These are phyloP conservation scores for Pavo muticus DNA, from an alignment of 2,113 vertebrate genomes.

Conservation along the genomic window DNA sequence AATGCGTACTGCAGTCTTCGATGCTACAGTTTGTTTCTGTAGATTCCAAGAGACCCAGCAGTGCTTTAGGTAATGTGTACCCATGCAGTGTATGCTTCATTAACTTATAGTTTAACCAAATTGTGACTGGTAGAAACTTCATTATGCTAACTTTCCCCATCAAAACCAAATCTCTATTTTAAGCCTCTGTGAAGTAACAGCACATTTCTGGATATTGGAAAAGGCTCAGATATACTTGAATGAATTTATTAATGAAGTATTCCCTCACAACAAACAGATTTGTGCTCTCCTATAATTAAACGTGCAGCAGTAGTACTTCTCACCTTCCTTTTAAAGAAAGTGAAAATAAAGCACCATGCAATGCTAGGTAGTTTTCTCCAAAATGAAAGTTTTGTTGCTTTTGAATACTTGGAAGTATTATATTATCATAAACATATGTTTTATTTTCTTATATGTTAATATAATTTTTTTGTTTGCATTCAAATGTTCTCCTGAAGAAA, in stretches of 20 bases:
- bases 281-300: conserved; percentile 28
- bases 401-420: background rate
- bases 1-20: background rate
- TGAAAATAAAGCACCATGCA: background rate
- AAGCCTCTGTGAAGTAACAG: background rate
- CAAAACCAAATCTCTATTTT: background rate
- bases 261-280: conserved; percentile 16
- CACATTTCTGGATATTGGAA: background rate
- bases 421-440: conserved; percentile 41
- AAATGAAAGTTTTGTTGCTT: conserved; percentile 20
- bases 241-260: conserved; percentile 13
- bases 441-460: conserved; percentile 47
- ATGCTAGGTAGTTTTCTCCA: background rate
- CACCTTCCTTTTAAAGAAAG: conserved; percentile 10
- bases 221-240: background rate
- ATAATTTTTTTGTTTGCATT: conserved; percentile 44
- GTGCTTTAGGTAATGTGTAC: background rate
- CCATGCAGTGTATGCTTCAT: background rate
- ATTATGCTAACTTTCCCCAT: background rate
- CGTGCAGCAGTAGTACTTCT: background rate
- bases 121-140: background rate
- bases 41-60: background rate
- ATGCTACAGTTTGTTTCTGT: conserved; percentile 3
- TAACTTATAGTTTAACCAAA: background rate
- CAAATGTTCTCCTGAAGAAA: conserved; percentile 26